Conservation (phyloP, 2,888 invertebrate genomes). For the Nomada lathburiana region DNA sequence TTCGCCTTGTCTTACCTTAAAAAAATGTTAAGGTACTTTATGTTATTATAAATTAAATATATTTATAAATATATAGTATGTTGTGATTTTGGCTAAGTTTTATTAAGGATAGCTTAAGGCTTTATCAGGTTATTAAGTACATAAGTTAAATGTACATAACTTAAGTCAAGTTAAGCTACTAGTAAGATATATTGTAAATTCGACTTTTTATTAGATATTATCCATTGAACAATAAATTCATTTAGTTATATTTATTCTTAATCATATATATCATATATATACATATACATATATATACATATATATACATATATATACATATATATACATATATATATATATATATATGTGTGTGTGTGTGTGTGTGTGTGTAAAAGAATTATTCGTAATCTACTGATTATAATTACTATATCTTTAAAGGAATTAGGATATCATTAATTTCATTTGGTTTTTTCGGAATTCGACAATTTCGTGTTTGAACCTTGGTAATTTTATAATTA, state of each 20-base stretch:
- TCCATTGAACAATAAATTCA: slow-evolving; percentile 47
- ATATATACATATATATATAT: no score
- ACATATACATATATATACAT: no score
- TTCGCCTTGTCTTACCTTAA: slow-evolving; percentile 60
- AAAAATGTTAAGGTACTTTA: slow-evolving; percentile 56
- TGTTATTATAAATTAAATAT: slow-evolving; percentile 61
- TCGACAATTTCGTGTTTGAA: slow-evolving; percentile 40
- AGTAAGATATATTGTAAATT: slow-evolving; percentile 60
- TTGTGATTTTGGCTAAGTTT: slow-evolving; percentile 62
- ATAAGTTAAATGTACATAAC: slow-evolving; percentile 78
- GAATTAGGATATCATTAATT: slow-evolving; percentile 49
- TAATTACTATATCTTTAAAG: slow-evolving; percentile 28
- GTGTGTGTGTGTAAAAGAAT: slow-evolving; percentile 31
- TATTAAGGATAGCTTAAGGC: slow-evolving; percentile 78
- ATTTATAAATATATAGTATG: slow-evolving; percentile 36
- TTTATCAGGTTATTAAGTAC: slow-evolving; percentile 72
- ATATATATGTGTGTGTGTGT: no score
- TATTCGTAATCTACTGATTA: slow-evolving; percentile 42
- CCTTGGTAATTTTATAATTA: slow-evolving; percentile 45
- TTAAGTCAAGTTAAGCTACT: slow-evolving; percentile 78
- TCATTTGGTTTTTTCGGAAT: slow-evolving; percentile 39
- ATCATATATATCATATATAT: slow-evolving; percentile 17
- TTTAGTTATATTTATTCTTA: slow-evolving; percentile 64
- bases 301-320: no score
- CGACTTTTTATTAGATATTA: slow-evolving; percentile 68